These are phyloP conservation scores for Ispidina picta DNA, from an alignment of 2,797 vertebrate genomes.

Conservation along the genomic window DNA sequence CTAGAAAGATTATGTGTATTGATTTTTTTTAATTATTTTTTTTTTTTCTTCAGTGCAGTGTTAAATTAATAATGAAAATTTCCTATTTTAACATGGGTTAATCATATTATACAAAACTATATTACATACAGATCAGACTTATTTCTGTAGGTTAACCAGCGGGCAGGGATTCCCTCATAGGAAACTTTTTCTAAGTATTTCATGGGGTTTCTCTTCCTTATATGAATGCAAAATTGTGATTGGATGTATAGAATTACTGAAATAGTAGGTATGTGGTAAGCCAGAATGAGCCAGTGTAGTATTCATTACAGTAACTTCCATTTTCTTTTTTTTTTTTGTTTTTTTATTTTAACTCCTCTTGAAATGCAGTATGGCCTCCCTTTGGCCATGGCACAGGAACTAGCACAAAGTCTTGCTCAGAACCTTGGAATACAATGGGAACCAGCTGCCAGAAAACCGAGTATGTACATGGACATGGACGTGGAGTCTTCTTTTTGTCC, in stretches of 20 bases:
- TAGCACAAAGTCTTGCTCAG: constrained; percentile 95
- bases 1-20: neutral
- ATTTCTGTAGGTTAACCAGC: neutral
- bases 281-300: neutral
- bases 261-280: neutral
- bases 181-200: neutral
- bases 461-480: constrained; percentile 79
- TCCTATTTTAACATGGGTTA: neutral
- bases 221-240: neutral
- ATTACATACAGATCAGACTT: neutral
- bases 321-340: constrained; percentile 9
- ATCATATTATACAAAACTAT: neutral
- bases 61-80: neutral
- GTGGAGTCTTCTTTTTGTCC: constrained; percentile 1
- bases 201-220: neutral
- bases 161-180: neutral
- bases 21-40: neutral
- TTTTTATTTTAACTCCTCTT: neutral
- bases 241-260: neutral
- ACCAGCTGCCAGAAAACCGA: constrained; percentile 87
- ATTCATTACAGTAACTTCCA: constrained; percentile 45
- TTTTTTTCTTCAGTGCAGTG: neutral
- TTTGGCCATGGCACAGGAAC: constrained; percentile 86
- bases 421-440: constrained; percentile 99
- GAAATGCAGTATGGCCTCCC: constrained; percentile 87